Evolutionary conservation across 2,113 vertebrate species (phyloP).

Genomic region (Haemorhous mexicanus): DNA sequence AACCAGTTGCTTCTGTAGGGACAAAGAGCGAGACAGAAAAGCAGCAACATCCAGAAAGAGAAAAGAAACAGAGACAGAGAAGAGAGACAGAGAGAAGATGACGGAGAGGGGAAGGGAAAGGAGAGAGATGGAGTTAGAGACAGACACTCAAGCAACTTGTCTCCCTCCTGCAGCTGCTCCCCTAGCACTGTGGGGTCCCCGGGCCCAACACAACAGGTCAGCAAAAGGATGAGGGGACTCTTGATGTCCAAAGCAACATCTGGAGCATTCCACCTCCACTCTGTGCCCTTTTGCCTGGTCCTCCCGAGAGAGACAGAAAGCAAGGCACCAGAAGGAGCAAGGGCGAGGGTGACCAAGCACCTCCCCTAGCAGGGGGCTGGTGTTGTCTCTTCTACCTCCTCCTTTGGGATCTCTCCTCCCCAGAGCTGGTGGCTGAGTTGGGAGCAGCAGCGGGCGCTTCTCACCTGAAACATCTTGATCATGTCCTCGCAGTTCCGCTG

Average conservation of each 20-base stretch:
- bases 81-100: constrained; percentile 68
- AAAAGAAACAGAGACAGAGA: constrained; percentile 57
- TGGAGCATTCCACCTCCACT: constrained; percentile 18
- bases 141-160: constrained; percentile 8
- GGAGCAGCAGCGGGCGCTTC: not conserved
- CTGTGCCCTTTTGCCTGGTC: not conserved
- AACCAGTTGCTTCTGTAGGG: constrained; percentile 79
- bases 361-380: not conserved
- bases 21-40: constrained; percentile 50
- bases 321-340: not conserved
- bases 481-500: constrained; percentile 96
- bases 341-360: not conserved
- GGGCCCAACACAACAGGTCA: not conserved
- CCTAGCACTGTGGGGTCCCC: constrained; percentile 27
- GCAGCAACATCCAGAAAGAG: constrained; percentile 58
- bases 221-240: not conserved
- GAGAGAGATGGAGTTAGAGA: constrained; percentile 74
- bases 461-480: constrained; percentile 96
- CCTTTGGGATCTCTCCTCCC: constrained; percentile 1
- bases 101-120: constrained; percentile 66
- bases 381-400: constrained; percentile 3
- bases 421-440: not conserved
- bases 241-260: not conserved
- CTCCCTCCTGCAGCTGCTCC: constrained; percentile 53
- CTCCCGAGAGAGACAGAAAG: not conserved